A percentile compares a stretch with the other conserved stretches of the same genome.
phyloP scores from a whole-genome alignment of 2,113 vertebrate species.

The Myiagra hebetior region DNA sequence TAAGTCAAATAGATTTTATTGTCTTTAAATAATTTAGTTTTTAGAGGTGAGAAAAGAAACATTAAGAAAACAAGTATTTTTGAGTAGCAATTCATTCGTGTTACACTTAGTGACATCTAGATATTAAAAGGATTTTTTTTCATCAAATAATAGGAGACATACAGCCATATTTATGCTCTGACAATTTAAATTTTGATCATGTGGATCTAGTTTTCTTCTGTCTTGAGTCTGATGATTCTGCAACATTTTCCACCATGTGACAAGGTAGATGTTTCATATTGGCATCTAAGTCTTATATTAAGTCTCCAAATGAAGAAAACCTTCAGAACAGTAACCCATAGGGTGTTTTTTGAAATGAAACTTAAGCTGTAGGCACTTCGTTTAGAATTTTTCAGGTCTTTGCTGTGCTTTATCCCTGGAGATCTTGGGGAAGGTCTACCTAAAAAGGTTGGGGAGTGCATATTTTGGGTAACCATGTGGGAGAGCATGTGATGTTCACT shows the following conservation, averaged over 20 bases:
- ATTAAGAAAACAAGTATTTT: not conserved
- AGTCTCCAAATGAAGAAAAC: not conserved
- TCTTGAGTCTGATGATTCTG: not conserved
- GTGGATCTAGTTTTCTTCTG: not conserved
- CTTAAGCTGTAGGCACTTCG: not conserved
- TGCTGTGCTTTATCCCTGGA: not conserved
- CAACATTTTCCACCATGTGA: not conserved
- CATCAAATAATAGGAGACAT: not conserved
- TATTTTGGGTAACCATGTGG: not conserved
- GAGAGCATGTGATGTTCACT: not conserved
- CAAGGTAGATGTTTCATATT: not conserved
- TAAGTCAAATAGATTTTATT: not conserved
- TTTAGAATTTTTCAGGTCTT: not conserved
- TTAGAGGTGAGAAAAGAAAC: not conserved
- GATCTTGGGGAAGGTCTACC: not conserved
- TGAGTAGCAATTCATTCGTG: not conserved
- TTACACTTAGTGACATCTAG: not conserved
- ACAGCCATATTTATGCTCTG: not conserved
- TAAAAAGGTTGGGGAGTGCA: not conserved
- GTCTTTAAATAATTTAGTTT: not conserved
- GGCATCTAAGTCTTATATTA: not conserved
- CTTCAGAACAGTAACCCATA: not conserved
- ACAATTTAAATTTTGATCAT: not conserved
- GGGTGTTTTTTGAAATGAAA: not conserved
- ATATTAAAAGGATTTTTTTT: not conserved